Evolutionary conservation across 53 echinoderm and acorn worm genomes (phyloP), one percentile per base, ranked within the genome.

Genomic region (Echinarachnius parma): DNA sequence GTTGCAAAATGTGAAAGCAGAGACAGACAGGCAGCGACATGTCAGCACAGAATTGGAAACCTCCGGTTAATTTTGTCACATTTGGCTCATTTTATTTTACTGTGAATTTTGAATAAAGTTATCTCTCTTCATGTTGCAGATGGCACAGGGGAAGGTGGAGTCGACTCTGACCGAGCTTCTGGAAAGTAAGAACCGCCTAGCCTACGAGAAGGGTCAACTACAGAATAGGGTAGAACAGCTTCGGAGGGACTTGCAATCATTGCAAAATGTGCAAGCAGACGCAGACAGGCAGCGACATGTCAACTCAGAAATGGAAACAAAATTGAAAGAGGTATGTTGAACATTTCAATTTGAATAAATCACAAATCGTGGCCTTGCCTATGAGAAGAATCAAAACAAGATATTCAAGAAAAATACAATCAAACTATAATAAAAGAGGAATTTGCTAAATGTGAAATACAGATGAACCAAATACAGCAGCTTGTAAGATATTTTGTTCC

Each of bases 121-220:
- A n/a, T n/a, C n/a, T n/a, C n/a, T n/a, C n/a, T n/a, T n/a, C n/a
- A n/a, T n/a, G n/a, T n/a, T n/a, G n/a, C n/a, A 86, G 86, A 26
- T 66, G 14, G 39, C 77, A 45, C 83, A 87, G 14, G 61, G 84
- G 33, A 86, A 90, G 66, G 90, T 94, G 50, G 90, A 87, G 62
- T 71, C 86, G 3, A 74, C 88, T 21, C 79, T 94, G 11, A 46
- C 76, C 0, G 90, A 94, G 19, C 42, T 94, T 60, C 50, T 85
- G 5, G 95, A 94, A 3, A 90, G 87, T 39, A 94, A 94, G 80
- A 90, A 87, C 30, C 64, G 90, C 31, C 68, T 94, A 4, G 95
- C 95, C 34, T 94, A 94, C 44, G 95, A 94, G 33, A 94, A 94
- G 69, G 95, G 95, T 7, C 87, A 81, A 34, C 75, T 94, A 15